A percentile compares a stretch with the other conserved stretches of the same genome.
Conservation (phyloP, 2,888 invertebrate genomes). For the Nomada lathburiana region DNA sequence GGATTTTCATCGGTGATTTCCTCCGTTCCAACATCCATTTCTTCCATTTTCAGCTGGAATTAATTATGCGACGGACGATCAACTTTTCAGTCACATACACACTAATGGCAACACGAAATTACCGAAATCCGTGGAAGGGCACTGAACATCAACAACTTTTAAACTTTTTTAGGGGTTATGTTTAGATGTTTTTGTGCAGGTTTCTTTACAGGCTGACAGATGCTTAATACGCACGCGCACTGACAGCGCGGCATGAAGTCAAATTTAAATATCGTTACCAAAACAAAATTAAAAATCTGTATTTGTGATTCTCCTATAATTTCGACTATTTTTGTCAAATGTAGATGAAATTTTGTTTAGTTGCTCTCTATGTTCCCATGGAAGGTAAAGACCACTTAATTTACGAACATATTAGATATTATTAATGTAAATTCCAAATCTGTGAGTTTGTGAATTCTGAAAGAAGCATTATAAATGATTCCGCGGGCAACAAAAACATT, state of each 20-base stretch:
- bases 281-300: neutral
- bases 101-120: neutral
- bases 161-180: slow-evolving; percentile 46
- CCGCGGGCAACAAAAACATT: no score
- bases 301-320: no score
- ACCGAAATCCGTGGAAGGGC: neutral
- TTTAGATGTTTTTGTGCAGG: slow-evolving; percentile 45
- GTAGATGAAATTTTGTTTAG: no score
- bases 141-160: slow-evolving; percentile 21
- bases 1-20: slow-evolving; percentile 35
- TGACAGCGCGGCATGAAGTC: neutral
- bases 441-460: no score
- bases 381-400: no score
- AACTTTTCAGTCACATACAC: neutral
- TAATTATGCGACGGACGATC: neutral
- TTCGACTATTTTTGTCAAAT: no score
- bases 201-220: neutral
- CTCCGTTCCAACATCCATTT: slow-evolving; percentile 67
- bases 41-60: slow-evolving; percentile 61
- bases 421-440: no score
- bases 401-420: no score
- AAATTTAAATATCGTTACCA: neutral
- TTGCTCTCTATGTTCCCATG: no score
- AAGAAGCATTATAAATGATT: no score
- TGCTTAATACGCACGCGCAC: slow-evolving; percentile 1